Base-by-base conservation (phyloP, 2,113 vertebrate genomes). In the Colius striatus region DNA sequence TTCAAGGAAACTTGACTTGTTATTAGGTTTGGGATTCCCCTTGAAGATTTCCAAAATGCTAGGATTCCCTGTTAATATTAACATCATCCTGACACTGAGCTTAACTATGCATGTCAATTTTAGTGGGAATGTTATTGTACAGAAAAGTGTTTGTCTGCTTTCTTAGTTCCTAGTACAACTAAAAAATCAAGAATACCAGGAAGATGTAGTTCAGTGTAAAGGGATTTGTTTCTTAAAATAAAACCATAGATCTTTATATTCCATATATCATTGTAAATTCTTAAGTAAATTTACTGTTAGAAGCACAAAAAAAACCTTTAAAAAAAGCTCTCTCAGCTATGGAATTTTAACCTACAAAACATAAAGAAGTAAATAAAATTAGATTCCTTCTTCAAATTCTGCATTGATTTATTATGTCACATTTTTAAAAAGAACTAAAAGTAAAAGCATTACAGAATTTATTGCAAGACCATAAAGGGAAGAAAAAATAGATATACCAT, bases 21-120 rank as follows among this genome's bases (percentile, higher is more conserved):
- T 66, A 58, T 30, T 68, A 67, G 47, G 41, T 29, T 53, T 81
- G 18, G 26, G 25, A 90, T 76, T 82, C 32, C 26, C 16, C 13
- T 68, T 84, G 27, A 73, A 16, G 3, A 9, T n/a, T 93, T 79
- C 26, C 25, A 84, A 72, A 87, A 79, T 54, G 2, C 1, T 41
- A 83, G 36, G 32, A 74, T 61, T 82, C 10, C 3, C 13, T 62
- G 48, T 76, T 53, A 80, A 48, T 16, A 41, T 68, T 79, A 79
- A 32, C 5, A 75, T 67, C 15, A 47, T 38, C 15, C 78, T 82
- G n/a, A 60, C 6, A 65, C 10, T 81, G 77, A 38, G 10, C 13
- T 84, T 94, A 82, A 92, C 60, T 11, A 66, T 30, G 18, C 3
- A 73, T 66, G 32, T 57, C 22, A 90, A 88, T 88, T 94, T 96